These are phyloP conservation scores for Psittacula cyanocephala DNA, from an alignment of 2,113 vertebrate species.

Conservation along the genomic window DNA sequence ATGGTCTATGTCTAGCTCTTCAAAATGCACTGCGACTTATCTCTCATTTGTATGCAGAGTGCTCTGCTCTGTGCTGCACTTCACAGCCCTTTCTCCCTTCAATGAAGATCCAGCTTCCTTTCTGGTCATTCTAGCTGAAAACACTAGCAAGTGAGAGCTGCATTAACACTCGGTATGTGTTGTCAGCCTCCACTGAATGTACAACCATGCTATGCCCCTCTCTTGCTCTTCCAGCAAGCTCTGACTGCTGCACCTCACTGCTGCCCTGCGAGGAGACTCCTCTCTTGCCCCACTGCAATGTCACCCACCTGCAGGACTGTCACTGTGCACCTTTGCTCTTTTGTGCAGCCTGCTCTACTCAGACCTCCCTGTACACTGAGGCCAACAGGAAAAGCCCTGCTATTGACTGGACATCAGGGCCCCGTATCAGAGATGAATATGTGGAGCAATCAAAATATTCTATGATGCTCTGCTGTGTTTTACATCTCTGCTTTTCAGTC, in stretches of 20 bases:
- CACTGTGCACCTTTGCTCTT: background rate
- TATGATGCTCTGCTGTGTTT: background rate
- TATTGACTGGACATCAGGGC: background rate
- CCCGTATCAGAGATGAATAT: background rate
- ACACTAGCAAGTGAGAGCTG: background rate
- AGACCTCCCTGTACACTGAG: background rate
- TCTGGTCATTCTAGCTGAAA: background rate
- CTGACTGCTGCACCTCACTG: background rate
- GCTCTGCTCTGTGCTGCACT: background rate
- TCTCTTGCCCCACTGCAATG: background rate
- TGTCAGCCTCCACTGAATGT: background rate
- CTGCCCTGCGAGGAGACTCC: background rate
- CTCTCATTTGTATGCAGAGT: accelerated
- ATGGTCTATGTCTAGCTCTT: background rate
- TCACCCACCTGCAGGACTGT: background rate
- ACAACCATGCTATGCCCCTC: accelerated
- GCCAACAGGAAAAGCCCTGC: background rate
- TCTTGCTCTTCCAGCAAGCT: background rate
- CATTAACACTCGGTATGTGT: accelerated
- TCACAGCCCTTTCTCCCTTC: background rate
- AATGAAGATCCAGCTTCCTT: background rate
- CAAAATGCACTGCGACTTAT: background rate
- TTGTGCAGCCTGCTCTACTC: background rate
- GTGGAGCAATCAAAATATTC: background rate
- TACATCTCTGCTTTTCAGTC: background rate